These are phyloP conservation scores for Tachina grossa DNA, from an alignment of 2,888 invertebrate genomes.

Conservation along the genomic window DNA sequence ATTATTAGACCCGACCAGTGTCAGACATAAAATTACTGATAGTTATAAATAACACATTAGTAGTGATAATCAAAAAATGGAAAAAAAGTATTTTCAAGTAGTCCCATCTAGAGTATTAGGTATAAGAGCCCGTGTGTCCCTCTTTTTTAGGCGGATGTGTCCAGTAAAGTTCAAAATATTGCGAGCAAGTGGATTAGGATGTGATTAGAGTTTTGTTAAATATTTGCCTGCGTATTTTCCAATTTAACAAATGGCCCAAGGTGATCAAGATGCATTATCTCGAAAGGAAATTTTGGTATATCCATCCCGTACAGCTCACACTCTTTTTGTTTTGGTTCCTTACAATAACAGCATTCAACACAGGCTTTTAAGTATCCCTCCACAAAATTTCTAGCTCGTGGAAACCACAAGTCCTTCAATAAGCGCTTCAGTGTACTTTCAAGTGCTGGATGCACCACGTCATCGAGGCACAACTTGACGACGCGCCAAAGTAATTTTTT, in stretches of 20 bases:
- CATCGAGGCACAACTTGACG: constrained; percentile 60
- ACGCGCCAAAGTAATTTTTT: constrained; percentile 55
- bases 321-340: constrained; percentile 30
- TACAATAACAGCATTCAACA: constrained; percentile 46
- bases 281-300: constrained; percentile 16
- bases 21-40: too few species aligned
- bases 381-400: constrained; percentile 34
- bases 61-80: too few species aligned
- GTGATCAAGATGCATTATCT: not conserved
- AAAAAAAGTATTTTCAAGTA: too few species aligned
- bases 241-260: constrained; percentile 55
- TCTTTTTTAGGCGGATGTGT: too few species aligned
- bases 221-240: too few species aligned
- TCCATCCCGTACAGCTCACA: constrained; percentile 19
- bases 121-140: too few species aligned
- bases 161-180: too few species aligned
- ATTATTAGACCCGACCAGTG: too few species aligned
- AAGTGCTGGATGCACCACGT: constrained; percentile 43
- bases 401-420: constrained; percentile 17
- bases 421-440: constrained; percentile 31
- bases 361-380: constrained; percentile 37
- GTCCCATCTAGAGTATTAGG: too few species aligned
- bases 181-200: too few species aligned
- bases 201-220: too few species aligned
- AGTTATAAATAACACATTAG: too few species aligned